Evolutionary conservation across 2,888 invertebrate species (phyloP).

Genomic region (Podotricha telesiphe): DNA sequence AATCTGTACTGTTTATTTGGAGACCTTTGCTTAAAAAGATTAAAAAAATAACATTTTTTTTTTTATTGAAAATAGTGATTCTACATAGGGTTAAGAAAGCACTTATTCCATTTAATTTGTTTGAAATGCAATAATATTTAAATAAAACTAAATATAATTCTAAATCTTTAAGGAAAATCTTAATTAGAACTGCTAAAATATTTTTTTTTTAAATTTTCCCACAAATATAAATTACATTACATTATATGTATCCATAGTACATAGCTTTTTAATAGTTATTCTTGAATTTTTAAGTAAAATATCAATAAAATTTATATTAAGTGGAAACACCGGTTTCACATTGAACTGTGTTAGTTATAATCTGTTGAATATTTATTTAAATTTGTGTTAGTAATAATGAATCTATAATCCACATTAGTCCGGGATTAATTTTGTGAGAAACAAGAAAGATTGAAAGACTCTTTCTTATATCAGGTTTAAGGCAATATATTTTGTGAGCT

Average conservation of each 20-base stretch:
- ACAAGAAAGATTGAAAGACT: background rate
- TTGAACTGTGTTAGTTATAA: conserved; percentile 1
- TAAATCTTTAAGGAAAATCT: too few relatives aligned
- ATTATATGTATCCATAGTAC: background rate
- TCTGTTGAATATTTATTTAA: conserved; percentile 24
- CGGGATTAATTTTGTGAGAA: conserved; percentile 26
- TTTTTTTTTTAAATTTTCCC: background rate
- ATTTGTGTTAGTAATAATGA: conserved; percentile 32
- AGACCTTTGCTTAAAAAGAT: background rate
- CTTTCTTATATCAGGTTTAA: background rate
- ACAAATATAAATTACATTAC: background rate
- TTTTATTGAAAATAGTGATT: background rate
- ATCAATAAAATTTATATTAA: background rate
- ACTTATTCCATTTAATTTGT: too few relatives aligned
- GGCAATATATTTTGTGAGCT: background rate
- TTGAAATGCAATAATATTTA: background rate
- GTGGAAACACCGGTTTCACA: conserved; percentile 2
- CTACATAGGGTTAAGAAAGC: too few relatives aligned
- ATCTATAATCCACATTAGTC: conserved; percentile 18
- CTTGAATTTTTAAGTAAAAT: background rate
- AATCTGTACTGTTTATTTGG: conserved; percentile 1
- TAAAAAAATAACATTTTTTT: conserved; percentile 11
- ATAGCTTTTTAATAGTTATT: background rate
- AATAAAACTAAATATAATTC: background rate
- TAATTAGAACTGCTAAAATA: too few relatives aligned